Conservation (phyloP, 2,888 invertebrate species). For the Melieria picta region DNA sequence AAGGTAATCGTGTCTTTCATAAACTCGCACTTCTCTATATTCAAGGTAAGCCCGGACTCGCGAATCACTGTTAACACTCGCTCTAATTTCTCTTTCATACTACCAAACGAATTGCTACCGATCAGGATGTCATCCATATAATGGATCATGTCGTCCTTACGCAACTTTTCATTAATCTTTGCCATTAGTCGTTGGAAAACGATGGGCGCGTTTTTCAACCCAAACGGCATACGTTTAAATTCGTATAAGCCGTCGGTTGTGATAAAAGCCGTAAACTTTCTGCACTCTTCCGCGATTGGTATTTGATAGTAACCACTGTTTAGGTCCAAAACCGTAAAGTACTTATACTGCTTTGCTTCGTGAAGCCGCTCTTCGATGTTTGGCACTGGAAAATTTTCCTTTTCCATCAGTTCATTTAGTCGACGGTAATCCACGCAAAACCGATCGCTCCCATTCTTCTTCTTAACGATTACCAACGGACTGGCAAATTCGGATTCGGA, state of each 20-base stretch:
- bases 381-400: constrained; percentile 38
- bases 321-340: constrained; percentile 35
- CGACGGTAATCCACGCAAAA: constrained; percentile 39
- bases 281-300: constrained; percentile 9
- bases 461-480: constrained; percentile 30
- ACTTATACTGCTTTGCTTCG: constrained; percentile 30
- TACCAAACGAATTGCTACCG: constrained; percentile 10
- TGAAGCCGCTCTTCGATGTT: constrained; percentile 40
- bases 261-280: constrained; percentile 37
- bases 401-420: constrained; percentile 29
- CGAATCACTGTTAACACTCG: not conserved
- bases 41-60: constrained; percentile 4
- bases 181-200: constrained; percentile 34
- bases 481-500: constrained; percentile 36
- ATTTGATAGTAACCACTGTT: constrained; percentile 39
- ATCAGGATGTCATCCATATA: constrained; percentile 40
- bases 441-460: constrained; percentile 35
- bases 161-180: constrained; percentile 23
- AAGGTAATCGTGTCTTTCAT: constrained; percentile 10
- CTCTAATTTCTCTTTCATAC: not conserved
- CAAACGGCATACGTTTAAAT: constrained; percentile 41
- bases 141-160: constrained; percentile 30
- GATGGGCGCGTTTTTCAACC: constrained; percentile 31
- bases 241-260: constrained; percentile 39
- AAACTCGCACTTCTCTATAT: constrained; percentile 3